Percentiles rank a stretch among this genome's conserved stretches.
Conservation (phyloP, 1,140 invertebrate genomes). For the Zaprionus nigranus region DNA sequence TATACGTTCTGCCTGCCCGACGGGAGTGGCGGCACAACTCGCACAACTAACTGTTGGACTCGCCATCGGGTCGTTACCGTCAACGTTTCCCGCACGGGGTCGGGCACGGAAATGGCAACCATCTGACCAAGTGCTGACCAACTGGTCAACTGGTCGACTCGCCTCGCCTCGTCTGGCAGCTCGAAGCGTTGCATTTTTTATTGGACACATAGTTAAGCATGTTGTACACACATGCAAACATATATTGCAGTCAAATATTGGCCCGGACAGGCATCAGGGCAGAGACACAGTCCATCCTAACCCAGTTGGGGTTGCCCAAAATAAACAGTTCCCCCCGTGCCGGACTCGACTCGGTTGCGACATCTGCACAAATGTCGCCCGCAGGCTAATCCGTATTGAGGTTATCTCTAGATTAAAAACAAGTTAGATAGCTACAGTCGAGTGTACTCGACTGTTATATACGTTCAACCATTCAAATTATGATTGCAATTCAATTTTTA, state of each 20-base stretch:
- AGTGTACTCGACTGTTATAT: too few species aligned
- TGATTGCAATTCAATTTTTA: too few species aligned
- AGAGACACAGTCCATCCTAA: neutral
- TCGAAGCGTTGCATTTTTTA: conserved; percentile 69
- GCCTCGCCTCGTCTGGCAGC: conserved; percentile 49
- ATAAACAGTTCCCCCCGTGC: neutral
- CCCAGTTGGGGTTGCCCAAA: conserved; percentile 2
- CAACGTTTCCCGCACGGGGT: neutral
- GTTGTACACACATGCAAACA: conserved; percentile 27
- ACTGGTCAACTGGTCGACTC: conserved; percentile 24
- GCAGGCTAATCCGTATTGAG: conserved; percentile 1
- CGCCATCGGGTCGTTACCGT: conserved; percentile 23
- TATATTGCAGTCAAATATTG: conserved; percentile 14
- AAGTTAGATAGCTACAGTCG: too few species aligned
- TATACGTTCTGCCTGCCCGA: conserved; percentile 16
- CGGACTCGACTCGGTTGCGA: neutral
- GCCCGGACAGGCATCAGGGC: neutral
- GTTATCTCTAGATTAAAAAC: conserved; percentile 9
- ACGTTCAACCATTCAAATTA: too few species aligned
- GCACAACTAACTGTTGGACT: conserved; percentile 15
- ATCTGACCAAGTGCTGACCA: conserved; percentile 11
- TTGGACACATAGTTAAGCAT: conserved; percentile 75
- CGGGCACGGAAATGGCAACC: neutral
- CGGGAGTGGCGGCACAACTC: neutral
- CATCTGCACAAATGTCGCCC: neutral